Evolutionary conservation across 2,113 vertebrate genomes (phyloP), one percentile per base, ranked within the genome.

Genomic region (Alligator sinensis): DNA sequence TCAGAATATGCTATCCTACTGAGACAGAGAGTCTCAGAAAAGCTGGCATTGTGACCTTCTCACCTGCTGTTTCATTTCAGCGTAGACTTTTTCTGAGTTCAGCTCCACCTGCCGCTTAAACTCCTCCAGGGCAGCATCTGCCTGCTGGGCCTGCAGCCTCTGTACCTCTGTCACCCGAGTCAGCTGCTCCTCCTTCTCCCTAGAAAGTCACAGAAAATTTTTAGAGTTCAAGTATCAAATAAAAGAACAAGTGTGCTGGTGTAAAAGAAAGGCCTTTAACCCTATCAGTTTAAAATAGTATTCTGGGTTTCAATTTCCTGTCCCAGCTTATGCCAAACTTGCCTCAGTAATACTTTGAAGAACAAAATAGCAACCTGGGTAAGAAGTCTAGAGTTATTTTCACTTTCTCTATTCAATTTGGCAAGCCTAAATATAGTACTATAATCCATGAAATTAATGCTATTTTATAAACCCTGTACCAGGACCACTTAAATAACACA

Each of bases 41-140:
- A 89, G 96, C 95, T 96, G 92, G 92, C 61, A 86, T 78, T 95
- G 90, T 91, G 92, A 95, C 94, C 94, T 94, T 77, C 97, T 98
- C 98, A 99, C 99, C 99, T 99, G 99, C 92, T 98, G 98, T 97
- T 99, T 99, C 99, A 99, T 99, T 95, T 99, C 98, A 11, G 98
- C 96, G 7, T 98, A 99, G 95, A 98, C 98, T 97, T 99, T 99
- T 96, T 99, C 99, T 10, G 99, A 98, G 97, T 98, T 99, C 97
- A 99, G 97, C 97, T 99, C 99, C 97, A 99, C 99, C 98, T 99
- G 99, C 96, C 98, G 99, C 98, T 98, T 99, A 97, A 99, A 99
- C 96, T 99, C 98, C 96, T 99, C 99, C 98, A 99, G 98, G 38
- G 98, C 98, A 79, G 97, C 97, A 82, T 99, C 99, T 38, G 99